A percentile compares a stretch with the other conserved stretches of the same genome.
phyloP scores from a whole-genome alignment of 2,888 invertebrate genomes.

The Eupelmus urozonus region DNA sequence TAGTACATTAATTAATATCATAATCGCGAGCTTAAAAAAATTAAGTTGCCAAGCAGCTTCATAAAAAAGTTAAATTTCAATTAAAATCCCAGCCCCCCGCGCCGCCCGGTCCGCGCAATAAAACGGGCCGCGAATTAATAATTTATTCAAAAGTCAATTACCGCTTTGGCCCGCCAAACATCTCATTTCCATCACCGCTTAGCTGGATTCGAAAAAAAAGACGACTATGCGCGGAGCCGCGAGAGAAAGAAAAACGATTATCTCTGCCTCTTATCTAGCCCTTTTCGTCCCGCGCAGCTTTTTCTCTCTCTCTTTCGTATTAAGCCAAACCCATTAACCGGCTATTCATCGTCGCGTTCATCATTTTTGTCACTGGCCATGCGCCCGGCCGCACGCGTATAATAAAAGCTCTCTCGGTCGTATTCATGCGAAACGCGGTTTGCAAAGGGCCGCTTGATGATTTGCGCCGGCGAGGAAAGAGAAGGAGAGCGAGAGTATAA shows the following conservation, averaged over 20 bases:
- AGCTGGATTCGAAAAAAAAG: not conserved
- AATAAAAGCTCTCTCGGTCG: no score
- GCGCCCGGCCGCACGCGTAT: no score
- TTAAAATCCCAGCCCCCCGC: conserved; percentile 10
- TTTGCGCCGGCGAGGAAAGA: conserved; percentile 1
- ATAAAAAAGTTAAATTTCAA: conserved; percentile 28
- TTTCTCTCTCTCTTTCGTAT: not conserved
- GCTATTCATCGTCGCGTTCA: conserved; percentile 34
- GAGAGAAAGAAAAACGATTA: conserved; percentile 2
- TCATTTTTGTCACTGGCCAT: conserved; percentile 46
- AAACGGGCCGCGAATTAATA: not conserved
- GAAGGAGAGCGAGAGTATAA: conserved; percentile 26
- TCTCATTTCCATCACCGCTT: not conserved
- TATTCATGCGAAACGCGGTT: no score
- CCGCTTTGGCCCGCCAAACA: not conserved
- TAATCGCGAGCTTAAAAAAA: not conserved
- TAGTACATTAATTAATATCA: not conserved
- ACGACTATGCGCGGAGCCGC: no score
- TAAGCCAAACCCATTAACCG: not conserved
- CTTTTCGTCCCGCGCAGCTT: not conserved
- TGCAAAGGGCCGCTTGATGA: conserved; percentile 42
- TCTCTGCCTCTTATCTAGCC: not conserved
- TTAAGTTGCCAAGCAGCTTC: not conserved
- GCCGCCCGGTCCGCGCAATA: not conserved
- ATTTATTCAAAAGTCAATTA: no score